A percentile compares a stretch with the other conserved stretches of the same genome.
Conservation (phyloP, 1,140 invertebrate genomes). For the Brachionus calyciflorus region DNA sequence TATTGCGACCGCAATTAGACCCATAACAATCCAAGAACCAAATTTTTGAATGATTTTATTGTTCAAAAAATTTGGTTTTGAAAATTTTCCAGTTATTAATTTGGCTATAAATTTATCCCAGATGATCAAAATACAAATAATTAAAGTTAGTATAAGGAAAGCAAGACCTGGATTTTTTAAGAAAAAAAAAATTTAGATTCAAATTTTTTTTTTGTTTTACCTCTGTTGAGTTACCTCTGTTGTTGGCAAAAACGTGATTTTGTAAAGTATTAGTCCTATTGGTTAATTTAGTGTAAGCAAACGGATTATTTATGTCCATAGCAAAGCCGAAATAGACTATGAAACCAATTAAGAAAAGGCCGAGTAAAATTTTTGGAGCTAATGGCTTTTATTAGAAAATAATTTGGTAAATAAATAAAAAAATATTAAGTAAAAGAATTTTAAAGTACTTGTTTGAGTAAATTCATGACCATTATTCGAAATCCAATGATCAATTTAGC, state of each 20-base stretch:
- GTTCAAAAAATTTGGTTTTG: neutral
- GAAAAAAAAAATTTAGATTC: neutral
- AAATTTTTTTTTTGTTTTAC: neutral
- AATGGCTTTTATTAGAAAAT: neutral
- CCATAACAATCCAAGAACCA: slow-evolving; percentile 12
- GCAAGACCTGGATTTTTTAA: slow-evolving; percentile 40
- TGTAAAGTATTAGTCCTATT: neutral
- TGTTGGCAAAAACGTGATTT: slow-evolving; percentile 19
- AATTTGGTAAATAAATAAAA: neutral
- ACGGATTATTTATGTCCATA: slow-evolving; percentile 15
- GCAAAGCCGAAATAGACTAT: slow-evolving; percentile 42
- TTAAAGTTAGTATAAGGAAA: neutral
- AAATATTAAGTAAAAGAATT: too few relatives aligned
- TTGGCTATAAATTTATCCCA: slow-evolving; percentile 24
- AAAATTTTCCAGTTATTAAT: neutral
- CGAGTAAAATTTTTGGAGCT: neutral
- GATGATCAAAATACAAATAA: neutral
- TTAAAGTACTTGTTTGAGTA: neutral
- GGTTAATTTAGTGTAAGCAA: neutral
- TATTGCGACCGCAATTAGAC: neutral
- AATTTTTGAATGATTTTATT: neutral
- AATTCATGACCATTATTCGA: neutral
- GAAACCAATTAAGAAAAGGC: neutral
- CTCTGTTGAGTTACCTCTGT: neutral
- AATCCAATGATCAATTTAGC: neutral